These are phyloP conservation scores for Eupeodes corollae DNA, from an alignment of 1,140 invertebrate genomes.

Conservation along the genomic window DNA sequence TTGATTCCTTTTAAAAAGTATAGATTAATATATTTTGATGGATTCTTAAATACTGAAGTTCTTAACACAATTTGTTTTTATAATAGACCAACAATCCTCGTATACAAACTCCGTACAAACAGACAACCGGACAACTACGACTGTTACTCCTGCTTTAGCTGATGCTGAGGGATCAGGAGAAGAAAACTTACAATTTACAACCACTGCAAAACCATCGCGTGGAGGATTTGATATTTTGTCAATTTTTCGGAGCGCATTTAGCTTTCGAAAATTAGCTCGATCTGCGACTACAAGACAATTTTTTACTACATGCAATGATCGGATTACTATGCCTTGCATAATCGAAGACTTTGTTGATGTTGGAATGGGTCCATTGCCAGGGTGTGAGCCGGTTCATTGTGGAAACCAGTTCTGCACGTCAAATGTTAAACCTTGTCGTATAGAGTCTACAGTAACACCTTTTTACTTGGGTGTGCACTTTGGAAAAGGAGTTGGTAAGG, in stretches of 20 bases:
- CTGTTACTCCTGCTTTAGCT: no score
- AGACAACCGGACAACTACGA: constrained; percentile 14
- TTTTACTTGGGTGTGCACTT: constrained; percentile 69
- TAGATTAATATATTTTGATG: no score
- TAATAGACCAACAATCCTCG: no score
- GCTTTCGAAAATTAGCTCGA: constrained; percentile 3
- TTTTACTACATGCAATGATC: constrained; percentile 49
- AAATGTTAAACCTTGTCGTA: constrained; percentile 46
- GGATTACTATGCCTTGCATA: constrained; percentile 67
- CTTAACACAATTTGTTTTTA: no score
- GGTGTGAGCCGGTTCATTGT: constrained; percentile 53
- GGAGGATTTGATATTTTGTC: constrained; percentile 27
- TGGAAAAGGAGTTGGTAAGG: constrained; percentile 49
- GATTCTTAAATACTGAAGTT: no score
- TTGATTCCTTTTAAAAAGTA: no score
- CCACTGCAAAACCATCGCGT: constrained; percentile 10
- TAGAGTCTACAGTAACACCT: constrained; percentile 63
- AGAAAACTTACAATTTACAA: constrained; percentile 9
- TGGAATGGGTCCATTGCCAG: constrained; percentile 21
- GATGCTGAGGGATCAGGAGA: constrained; percentile 36
- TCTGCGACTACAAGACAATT: constrained; percentile 22
- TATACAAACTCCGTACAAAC: not conserved
- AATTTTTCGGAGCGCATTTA: constrained; percentile 13
- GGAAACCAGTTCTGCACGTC: constrained; percentile 54
- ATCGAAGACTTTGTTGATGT: constrained; percentile 59